These are phyloP conservation scores for Drosophila mojavensis DNA, from an alignment of 1,140 invertebrate species.

Conservation along the genomic window DNA sequence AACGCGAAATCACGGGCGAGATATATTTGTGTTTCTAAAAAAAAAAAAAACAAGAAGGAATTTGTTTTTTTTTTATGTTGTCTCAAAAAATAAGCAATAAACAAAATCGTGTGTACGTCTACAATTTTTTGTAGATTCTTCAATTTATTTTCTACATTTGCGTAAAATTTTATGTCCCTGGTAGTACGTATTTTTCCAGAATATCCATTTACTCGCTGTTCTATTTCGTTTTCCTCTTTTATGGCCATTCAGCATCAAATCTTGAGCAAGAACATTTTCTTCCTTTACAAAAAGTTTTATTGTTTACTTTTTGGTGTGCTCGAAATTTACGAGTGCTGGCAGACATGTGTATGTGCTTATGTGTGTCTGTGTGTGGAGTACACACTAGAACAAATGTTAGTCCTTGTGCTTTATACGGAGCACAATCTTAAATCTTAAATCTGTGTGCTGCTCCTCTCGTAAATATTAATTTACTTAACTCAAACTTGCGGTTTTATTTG, in stretches of 20 bases:
- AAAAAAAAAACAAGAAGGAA: neutral
- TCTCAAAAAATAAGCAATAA: slow-evolving; percentile 43
- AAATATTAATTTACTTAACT: slow-evolving; percentile 76
- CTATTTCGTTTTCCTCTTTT: slow-evolving; percentile 54
- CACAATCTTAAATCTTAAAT: slow-evolving; percentile 67
- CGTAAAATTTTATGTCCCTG: slow-evolving; percentile 44
- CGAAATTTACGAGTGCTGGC: slow-evolving; percentile 61
- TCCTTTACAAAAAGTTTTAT: slow-evolving; percentile 67
- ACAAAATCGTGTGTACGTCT: slow-evolving; percentile 27
- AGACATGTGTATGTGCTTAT: slow-evolving; percentile 9
- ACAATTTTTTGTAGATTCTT: slow-evolving; percentile 30
- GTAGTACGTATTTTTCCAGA: slow-evolving; percentile 33
- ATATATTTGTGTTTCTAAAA: slow-evolving; percentile 3
- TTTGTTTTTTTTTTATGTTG: slow-evolving; percentile 2
- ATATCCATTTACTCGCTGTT: slow-evolving; percentile 48
- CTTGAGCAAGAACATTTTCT: slow-evolving; percentile 40
- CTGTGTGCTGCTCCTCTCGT: slow-evolving; percentile 50
- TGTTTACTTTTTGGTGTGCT: slow-evolving; percentile 71
- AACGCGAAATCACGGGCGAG: slow-evolving; percentile 6
- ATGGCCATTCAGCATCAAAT: slow-evolving; percentile 55
- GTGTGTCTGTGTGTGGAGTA: slow-evolving; percentile 17
- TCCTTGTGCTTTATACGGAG: slow-evolving; percentile 49
- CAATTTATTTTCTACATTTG: slow-evolving; percentile 50
- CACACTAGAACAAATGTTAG: slow-evolving; percentile 7
- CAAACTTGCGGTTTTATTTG: slow-evolving; percentile 54